Evolutionary conservation across 1,140 invertebrate species (phyloP).

Genomic region (Papilio polytes): DNA sequence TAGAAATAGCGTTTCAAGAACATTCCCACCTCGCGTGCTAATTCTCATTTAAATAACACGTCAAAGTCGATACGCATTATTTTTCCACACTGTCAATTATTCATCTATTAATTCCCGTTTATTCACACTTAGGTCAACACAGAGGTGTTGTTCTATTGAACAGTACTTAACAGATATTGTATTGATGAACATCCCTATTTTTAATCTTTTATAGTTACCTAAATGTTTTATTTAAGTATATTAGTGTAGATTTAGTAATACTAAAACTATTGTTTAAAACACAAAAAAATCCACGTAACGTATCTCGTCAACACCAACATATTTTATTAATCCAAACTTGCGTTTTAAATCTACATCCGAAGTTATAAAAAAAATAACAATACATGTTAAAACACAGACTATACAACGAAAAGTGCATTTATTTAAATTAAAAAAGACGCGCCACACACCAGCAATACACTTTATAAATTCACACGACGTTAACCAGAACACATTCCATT

Average conservation of each 20-base stretch:
- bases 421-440: constrained; percentile 73
- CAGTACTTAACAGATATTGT: background rate
- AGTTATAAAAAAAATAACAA: constrained; percentile 41
- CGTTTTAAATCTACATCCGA: background rate
- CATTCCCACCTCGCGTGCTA: constrained; percentile 51
- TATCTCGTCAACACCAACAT: no score
- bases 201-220: no score
- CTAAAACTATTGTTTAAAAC: no score
- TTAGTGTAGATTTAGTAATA: no score
- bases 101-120: constrained; percentile 39
- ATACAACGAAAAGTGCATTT: constrained; percentile 64
- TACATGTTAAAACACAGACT: constrained; percentile 52
- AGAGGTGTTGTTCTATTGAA: background rate
- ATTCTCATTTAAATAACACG: constrained; percentile 55
- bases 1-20: background rate
- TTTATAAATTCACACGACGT: constrained; percentile 76
- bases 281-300: no score
- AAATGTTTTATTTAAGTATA: no score
- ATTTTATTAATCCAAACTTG: no score
- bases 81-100: constrained; percentile 58
- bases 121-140: background rate
- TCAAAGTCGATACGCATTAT: constrained; percentile 64
- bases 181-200: background rate
- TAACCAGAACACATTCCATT: constrained; percentile 70
- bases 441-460: constrained; percentile 76